These are phyloP conservation scores for Pagetopsis macropterus DNA, from an alignment of 2,797 vertebrate species.

Conservation along the genomic window DNA sequence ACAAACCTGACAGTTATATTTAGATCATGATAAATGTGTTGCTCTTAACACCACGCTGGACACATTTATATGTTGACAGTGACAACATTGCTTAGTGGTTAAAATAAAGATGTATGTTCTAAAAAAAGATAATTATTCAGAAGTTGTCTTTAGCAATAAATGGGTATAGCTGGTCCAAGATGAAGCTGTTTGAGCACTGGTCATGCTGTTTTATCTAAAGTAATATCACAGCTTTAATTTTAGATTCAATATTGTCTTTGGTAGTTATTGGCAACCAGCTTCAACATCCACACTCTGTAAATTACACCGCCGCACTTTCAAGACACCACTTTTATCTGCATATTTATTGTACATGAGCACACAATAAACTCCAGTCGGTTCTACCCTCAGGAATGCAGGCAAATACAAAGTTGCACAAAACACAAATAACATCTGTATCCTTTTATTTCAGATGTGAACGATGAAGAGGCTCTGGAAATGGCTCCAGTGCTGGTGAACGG, in stretches of 20 bases:
- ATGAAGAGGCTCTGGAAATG: conserved; percentile 82
- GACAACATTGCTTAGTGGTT: conserved; percentile 3
- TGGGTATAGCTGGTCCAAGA: not conserved
- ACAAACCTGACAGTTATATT: not conserved
- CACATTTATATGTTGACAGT: conserved; percentile 4
- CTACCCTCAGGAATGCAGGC: conserved; percentile 9
- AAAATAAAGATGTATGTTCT: not conserved
- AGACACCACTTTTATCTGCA: not conserved
- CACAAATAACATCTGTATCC: conserved; percentile 7
- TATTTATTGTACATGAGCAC: not conserved
- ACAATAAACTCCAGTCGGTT: not conserved
- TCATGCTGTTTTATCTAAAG: not conserved
- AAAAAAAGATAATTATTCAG: conserved; percentile 2
- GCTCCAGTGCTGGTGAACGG: conserved; percentile 84
- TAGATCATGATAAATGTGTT: not conserved
- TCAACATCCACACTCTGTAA: conserved; percentile 12
- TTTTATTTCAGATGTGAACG: conserved; percentile 73
- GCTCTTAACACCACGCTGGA: not conserved
- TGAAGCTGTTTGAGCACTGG: conserved; percentile 1
- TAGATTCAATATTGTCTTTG: not conserved
- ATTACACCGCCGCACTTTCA: not conserved
- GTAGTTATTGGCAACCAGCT: conserved; percentile 1
- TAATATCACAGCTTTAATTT: conserved; percentile 1
- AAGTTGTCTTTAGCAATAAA: not conserved
- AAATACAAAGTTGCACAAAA: not conserved